phyloP scores from a whole-genome alignment of 2,113 vertebrate species.

The Apus apus region DNA sequence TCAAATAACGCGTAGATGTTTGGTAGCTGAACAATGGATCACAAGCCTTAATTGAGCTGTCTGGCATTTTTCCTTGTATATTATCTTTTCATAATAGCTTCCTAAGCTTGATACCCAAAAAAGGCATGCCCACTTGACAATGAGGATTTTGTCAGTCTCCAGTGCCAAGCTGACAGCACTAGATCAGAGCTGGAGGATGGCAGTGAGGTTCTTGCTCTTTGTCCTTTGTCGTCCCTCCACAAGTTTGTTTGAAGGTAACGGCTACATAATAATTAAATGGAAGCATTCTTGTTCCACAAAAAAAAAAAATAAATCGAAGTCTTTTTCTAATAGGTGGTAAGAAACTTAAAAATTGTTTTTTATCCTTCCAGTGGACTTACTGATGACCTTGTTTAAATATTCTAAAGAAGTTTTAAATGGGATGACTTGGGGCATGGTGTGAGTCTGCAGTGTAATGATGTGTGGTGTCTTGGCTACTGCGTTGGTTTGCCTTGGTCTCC shows the following conservation, averaged over 20 bases:
- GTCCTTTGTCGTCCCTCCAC: not conserved
- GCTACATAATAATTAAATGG: not conserved
- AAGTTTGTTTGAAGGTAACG: not conserved
- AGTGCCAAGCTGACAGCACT: fast-evolving
- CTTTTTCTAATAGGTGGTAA: not conserved
- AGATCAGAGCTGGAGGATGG: not conserved
- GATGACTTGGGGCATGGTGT: not conserved
- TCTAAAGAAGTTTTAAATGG: not conserved
- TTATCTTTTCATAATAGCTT: not conserved
- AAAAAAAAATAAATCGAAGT: not conserved
- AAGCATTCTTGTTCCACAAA: not conserved
- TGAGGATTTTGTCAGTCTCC: not conserved
- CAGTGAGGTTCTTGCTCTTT: not conserved
- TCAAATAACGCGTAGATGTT: not conserved
- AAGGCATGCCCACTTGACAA: not conserved
- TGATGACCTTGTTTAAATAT: not conserved
- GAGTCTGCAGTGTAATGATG: fast-evolving
- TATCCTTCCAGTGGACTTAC: not conserved
- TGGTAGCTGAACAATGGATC: not conserved
- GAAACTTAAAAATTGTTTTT: not conserved
- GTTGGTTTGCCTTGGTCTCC: not conserved
- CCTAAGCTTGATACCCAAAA: not conserved
- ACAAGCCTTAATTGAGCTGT: not conserved
- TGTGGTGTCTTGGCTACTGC: not conserved
- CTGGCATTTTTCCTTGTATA: not conserved